A percentile compares a stretch with the other conserved stretches of the same genome.
Conservation (phyloP, 2,113 vertebrate genomes). For the Callospermophilus lateralis region DNA sequence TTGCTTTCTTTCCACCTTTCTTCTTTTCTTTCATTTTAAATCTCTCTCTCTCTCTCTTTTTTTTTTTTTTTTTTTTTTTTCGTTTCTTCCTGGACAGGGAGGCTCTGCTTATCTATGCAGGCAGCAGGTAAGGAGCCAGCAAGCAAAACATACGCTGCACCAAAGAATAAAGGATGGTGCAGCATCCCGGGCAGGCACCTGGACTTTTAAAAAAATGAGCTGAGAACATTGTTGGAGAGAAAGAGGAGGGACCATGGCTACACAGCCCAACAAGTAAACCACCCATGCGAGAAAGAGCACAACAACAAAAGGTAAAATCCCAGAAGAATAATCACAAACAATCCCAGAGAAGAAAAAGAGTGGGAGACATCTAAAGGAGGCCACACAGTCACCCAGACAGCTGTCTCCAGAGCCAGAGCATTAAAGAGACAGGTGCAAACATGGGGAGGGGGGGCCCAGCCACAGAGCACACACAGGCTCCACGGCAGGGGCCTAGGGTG, state of each 20-base stretch:
- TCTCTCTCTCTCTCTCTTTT: background rate
- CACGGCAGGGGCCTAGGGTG: background rate
- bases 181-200: background rate
- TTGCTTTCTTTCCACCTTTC: background rate
- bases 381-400: background rate
- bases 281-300: background rate
- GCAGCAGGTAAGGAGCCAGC: background rate
- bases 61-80: background rate
- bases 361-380: background rate
- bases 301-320: background rate
- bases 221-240: background rate
- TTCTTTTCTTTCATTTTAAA: conserved; percentile 31
- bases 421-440: background rate
- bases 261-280: background rate
- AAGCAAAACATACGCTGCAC: background rate
- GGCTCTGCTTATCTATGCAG: background rate
- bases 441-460: rapidly evolving
- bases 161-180: background rate
- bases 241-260: background rate
- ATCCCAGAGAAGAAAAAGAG: background rate
- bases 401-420: background rate
- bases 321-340: background rate
- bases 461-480: background rate
- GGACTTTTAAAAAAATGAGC: background rate
- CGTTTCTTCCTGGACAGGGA: background rate